Evolutionary conservation across 2,113 vertebrate species (phyloP), one percentile per base, ranked within the genome.

Genomic region (Hemiscyllium ocellatum): DNA sequence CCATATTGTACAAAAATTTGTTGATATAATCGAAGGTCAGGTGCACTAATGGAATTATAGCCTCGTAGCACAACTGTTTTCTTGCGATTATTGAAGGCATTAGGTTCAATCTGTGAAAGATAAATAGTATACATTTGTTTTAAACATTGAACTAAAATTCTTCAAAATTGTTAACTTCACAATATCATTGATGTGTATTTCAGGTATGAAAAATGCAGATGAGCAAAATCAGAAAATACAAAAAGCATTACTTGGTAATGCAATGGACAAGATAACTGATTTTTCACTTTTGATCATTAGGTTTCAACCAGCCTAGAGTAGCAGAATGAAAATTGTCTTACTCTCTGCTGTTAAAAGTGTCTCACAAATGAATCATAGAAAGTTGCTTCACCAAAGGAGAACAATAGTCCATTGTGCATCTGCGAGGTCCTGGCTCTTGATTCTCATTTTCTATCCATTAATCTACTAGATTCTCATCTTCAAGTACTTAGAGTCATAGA

Each of bases 1-100:
- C 97, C 97, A 87, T 97, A 97, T 96, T 98, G 97, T 83, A 96
- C 96, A 95, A 99, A 97, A 22, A 99, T 97, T 33, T 91, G 97
- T 96, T 97, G 98, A 95, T 98, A 98, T 66, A 98, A 96, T 96
- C 96, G 97, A 2, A 98, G 97, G 95, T 98, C 98, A 0, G 96
- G 96, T 96, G 97, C 96, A 0, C 47, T 97, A 72, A 96, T 96
- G 2, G 95, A 96, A 68, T 96, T 97, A 87, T 97, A 98, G 2
- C 97, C 96, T 0, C 96, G 97, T 76, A 99, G 97, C 65, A 99
- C 52, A 13, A 98, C 97, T 33, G 97, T 98, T 96, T 96, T 97
- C 0, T 37, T 95, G 0, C 0, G 96, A 72, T 95, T 96, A 96
- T 97, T 97, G 76, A 97, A 97, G 96, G 96, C 95, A 94, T 96